Evolutionary conservation across 2,797 vertebrate genomes (phyloP).

Genomic region (Typhlichthys subterraneus): DNA sequence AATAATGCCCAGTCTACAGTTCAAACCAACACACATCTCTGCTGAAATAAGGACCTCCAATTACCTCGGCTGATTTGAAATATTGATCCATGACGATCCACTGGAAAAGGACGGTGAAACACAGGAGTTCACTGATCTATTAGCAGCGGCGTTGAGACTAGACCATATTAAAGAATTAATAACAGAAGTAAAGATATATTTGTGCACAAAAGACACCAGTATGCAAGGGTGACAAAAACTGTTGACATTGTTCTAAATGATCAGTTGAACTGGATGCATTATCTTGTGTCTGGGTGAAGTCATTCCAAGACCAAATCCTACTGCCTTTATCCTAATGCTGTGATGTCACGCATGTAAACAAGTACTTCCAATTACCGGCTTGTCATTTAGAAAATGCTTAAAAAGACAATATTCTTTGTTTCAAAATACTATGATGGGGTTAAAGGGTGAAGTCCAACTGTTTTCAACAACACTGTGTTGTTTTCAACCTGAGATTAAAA

Average conservation of each 20-base stretch:
- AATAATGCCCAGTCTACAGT: constrained; percentile 62
- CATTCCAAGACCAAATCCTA: constrained; percentile 42
- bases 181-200: background rate
- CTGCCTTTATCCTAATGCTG: constrained; percentile 67
- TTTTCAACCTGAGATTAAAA: constrained; percentile 82
- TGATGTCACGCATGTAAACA: constrained; percentile 73
- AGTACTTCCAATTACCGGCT: constrained; percentile 62
- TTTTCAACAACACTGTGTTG: constrained; percentile 68
- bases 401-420: constrained; percentile 74
- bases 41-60: constrained; percentile 14
- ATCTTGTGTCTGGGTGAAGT: constrained; percentile 15
- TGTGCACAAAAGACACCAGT: constrained; percentile 19
- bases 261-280: constrained; percentile 22
- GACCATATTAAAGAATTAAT: constrained; percentile 11
- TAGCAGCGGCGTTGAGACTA: constrained; percentile 5
- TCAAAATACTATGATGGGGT: constrained; percentile 68
- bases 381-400: constrained; percentile 64
- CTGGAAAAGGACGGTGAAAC: too few relatives aligned
- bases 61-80: constrained; percentile 13
- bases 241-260: constrained; percentile 36
- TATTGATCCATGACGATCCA: constrained; percentile 6
- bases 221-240: constrained; percentile 25
- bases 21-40: constrained; percentile 29
- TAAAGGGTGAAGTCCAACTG: constrained; percentile 72
- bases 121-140: constrained; percentile 6